A percentile compares a stretch with the other conserved stretches of the same genome.
Evolutionary conservation across 2,888 invertebrate genomes (phyloP).

Genomic region (Fragum fragum): DNA sequence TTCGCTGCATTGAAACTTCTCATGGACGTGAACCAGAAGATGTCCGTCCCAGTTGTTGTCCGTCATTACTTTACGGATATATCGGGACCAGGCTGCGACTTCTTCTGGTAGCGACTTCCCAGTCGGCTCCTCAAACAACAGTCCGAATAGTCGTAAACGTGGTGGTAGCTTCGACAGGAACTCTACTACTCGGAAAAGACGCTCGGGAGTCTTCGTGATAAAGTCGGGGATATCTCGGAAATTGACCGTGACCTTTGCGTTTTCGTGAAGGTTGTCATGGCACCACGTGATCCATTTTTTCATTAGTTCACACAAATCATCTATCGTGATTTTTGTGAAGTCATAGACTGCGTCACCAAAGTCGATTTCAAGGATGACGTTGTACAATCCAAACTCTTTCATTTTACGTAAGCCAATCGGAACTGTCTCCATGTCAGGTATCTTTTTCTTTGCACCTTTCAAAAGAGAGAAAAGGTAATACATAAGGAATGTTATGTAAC

Average conservation of each 20-base stretch:
- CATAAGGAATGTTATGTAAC: no score
- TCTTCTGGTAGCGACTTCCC: slow-evolving; percentile 40
- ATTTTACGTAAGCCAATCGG: slow-evolving; percentile 14
- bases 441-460: slow-evolving; percentile 21
- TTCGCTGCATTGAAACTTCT: slow-evolving; percentile 22
- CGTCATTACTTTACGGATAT: slow-evolving; percentile 36
- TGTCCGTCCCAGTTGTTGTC: slow-evolving; percentile 47
- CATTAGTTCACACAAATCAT: slow-evolving; percentile 33
- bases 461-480: no score
- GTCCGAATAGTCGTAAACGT: slow-evolving; percentile 26
- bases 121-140: slow-evolving; percentile 41
- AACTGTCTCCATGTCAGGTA: slow-evolving; percentile 26
- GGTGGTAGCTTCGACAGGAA: slow-evolving; percentile 26
- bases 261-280: slow-evolving; percentile 35
- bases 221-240: slow-evolving; percentile 50
- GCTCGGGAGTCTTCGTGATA: slow-evolving; percentile 35
- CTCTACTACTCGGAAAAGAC: slow-evolving; percentile 39
- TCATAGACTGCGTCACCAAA: slow-evolving; percentile 37
- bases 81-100: slow-evolving; percentile 20
- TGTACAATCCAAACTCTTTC: slow-evolving; percentile 22
- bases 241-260: slow-evolving; percentile 39
- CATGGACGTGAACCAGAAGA: slow-evolving; percentile 42
- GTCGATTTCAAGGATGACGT: slow-evolving; percentile 46
- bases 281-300: slow-evolving; percentile 34
- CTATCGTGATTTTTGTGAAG: slow-evolving; percentile 31